Conservation (phyloP, 2,888 invertebrate genomes). For the Spicauda simplicius region DNA sequence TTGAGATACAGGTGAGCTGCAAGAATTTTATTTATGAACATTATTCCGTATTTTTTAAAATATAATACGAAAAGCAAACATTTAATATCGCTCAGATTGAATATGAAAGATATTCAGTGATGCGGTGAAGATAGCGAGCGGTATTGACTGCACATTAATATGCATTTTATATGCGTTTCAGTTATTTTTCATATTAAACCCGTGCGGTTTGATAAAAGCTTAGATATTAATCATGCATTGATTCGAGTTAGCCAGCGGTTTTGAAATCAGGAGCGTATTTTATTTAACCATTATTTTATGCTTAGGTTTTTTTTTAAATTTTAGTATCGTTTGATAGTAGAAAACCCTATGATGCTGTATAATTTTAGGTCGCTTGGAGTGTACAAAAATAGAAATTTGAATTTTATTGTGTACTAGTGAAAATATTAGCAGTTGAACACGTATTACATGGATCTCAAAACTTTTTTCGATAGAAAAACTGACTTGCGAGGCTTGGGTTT, state of each 20-base stretch:
- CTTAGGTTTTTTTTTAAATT: not conserved
- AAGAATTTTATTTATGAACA: not conserved
- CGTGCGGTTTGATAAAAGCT: conserved; percentile 32
- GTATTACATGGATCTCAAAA: too few species aligned
- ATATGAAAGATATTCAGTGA: conserved; percentile 30
- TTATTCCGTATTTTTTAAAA: not conserved
- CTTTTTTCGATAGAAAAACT: too few species aligned
- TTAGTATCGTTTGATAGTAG: too few species aligned
- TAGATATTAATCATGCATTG: conserved; percentile 36
- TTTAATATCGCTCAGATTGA: conserved; percentile 34
- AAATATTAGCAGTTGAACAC: too few species aligned
- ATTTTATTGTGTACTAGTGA: too few species aligned
- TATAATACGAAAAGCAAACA: conserved; percentile 21
- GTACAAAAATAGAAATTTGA: too few species aligned
- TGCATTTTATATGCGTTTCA: conserved; percentile 32
- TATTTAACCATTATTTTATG: not conserved
- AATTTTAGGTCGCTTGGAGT: too few species aligned
- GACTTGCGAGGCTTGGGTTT: too few species aligned
- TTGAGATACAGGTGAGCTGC: not conserved
- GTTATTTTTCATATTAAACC: conserved; percentile 32
- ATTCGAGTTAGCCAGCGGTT: conserved; percentile 9
- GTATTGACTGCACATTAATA: conserved; percentile 15
- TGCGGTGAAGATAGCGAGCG: conserved; percentile 29
- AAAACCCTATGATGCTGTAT: too few species aligned
- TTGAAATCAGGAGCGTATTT: conserved; percentile 2